Evolutionary conservation across 2,113 vertebrate genomes (phyloP), one percentile per base, ranked within the genome.

Genomic region (Rhombomys opimus): DNA sequence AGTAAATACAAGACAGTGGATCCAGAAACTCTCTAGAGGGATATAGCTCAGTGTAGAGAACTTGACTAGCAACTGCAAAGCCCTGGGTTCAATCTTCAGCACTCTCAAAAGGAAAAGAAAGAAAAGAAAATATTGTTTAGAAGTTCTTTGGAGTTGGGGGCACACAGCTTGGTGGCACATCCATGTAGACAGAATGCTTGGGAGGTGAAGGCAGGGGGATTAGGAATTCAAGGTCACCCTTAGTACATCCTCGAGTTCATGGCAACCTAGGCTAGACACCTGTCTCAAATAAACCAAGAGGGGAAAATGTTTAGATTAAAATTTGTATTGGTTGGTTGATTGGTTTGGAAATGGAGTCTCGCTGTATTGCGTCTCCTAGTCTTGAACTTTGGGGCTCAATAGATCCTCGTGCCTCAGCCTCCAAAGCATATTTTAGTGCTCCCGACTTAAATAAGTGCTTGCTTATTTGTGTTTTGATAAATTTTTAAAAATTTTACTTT

Each of bases 11-110:
- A 38, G 67, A 76, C 80, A 46, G 38, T 5, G 59, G 27, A n/a
- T 63, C 91, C 65, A 87, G 57, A 93, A 25, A 22, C 94, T 97
- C 95, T 80, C 95, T 77, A 67, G 68, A 38, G 22, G n/a, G 67
- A 22, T 38, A 4, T 38, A 57, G 52, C 35, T 73, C 22, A 20
- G 87, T 73, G 50, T 12, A 3, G 57, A 61, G 15, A 7, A 3
- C 54, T 63, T 73, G 52, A 76, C 72, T 38, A 38, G 20, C 50
- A 27, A 18, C 3, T 25, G 50, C 46, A 38, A 18, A 14, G 32
- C n/a, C 57, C 54, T 76, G 38, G 54, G 57, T 35, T 61, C 30
- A 38, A 15, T 76, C 10, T 15, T 23, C 27, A 61, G 38, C 27
- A 32, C 54, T 46, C 15, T 15, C 27, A 11, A 46, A 61, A 46